Percentiles rank a stretch among this genome's conserved stretches.
Conservation (phyloP, 1,140 invertebrate species). For the Bombus picipes region DNA sequence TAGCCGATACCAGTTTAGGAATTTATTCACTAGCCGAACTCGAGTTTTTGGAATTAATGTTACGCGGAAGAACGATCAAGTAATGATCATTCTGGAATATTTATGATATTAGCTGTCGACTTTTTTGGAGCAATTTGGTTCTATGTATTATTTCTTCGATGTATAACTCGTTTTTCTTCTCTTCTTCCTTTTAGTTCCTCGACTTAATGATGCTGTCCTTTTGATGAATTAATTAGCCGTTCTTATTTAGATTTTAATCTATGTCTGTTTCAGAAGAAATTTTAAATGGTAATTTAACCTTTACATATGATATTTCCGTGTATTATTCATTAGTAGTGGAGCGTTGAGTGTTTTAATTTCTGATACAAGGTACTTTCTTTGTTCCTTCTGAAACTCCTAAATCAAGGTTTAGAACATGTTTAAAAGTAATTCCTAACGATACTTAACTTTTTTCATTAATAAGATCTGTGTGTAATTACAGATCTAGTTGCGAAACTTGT, state of each 20-base stretch:
- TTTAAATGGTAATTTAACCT: not conserved
- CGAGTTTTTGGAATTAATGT: not conserved
- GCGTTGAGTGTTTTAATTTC: not conserved
- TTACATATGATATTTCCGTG: not conserved
- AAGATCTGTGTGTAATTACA: not conserved
- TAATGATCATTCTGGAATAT: not conserved
- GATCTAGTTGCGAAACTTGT: no score
- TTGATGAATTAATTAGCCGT: not conserved
- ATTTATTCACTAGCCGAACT: conserved; percentile 7
- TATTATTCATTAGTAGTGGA: not conserved
- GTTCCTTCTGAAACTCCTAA: not conserved
- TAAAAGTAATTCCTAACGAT: not conserved
- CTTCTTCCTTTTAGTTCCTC: not conserved
- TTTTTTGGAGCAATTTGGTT: not conserved
- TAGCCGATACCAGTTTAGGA: conserved; percentile 1
- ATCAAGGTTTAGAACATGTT: not conserved
- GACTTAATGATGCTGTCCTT: not conserved
- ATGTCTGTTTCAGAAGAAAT: not conserved
- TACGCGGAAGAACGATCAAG: not conserved
- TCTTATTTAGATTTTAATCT: not conserved
- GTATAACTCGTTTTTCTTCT: not conserved
- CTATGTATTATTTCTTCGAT: not conserved
- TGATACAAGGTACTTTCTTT: not conserved
- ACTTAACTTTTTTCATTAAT: not conserved
- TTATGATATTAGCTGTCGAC: not conserved